phyloP scores from a whole-genome alignment of 64 coral and sea anemone species.

The Cladopsammia gracilis region DNA sequence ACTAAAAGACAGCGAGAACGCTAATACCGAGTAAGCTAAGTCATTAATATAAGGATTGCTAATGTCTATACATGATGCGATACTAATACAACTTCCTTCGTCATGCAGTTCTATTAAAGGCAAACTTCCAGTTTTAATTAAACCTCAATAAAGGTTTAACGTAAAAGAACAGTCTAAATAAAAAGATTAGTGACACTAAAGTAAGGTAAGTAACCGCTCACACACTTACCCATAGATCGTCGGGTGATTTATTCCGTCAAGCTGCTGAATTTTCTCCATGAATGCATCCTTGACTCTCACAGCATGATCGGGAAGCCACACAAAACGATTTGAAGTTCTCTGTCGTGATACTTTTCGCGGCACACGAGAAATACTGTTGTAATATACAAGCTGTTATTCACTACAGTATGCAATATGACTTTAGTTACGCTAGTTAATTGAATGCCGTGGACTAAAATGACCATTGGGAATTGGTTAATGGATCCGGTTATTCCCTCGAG shows the following conservation, averaged over 20 bases:
- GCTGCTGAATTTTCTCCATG: neutral
- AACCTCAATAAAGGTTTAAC: neutral
- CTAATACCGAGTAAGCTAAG: too few relatives aligned
- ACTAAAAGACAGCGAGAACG: neutral
- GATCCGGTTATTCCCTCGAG: neutral
- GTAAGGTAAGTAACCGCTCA: neutral
- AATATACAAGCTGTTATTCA: neutral
- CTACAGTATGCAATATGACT: neutral
- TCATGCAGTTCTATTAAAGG: neutral
- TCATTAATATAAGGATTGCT: neutral
- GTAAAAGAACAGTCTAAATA: neutral
- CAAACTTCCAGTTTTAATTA: slow-evolving; percentile 24
- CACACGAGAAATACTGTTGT: neutral
- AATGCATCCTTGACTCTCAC: neutral
- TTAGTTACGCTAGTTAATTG: slow-evolving; percentile 10
- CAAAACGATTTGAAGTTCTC: neutral
- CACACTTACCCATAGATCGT: neutral
- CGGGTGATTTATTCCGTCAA: neutral
- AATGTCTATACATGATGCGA: neutral
- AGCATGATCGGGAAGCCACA: neutral
- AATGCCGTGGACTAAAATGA: neutral
- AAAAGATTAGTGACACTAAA: neutral
- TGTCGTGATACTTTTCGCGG: neutral
- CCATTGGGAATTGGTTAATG: neutral
- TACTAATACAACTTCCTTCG: too few relatives aligned